A percentile compares a stretch with the other conserved stretches of the same genome.
Conservation (phyloP, 2,888 invertebrate genomes). For the Neuroscelio doddi region DNA sequence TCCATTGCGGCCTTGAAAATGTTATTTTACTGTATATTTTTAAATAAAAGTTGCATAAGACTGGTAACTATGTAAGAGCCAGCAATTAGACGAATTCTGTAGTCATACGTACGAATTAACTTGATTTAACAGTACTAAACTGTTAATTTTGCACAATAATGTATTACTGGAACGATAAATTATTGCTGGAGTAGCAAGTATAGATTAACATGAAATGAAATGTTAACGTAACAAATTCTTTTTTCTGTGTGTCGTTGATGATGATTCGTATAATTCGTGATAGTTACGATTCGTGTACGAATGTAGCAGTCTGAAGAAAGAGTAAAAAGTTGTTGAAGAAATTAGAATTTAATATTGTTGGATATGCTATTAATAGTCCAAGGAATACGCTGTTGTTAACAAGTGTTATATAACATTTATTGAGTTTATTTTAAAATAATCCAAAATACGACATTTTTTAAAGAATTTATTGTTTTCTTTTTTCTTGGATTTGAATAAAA, state of each 20-base stretch:
- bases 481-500: not conserved
- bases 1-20: too few species aligned
- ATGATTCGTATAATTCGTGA: constrained; percentile 11
- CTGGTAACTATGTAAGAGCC: too few species aligned
- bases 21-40: too few species aligned
- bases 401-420: not conserved
- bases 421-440: not conserved
- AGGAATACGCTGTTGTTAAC: constrained; percentile 2
- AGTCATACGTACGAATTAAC: too few species aligned
- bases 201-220: too few species aligned
- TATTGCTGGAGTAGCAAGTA: too few species aligned
- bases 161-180: too few species aligned
- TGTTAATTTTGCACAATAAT: too few species aligned
- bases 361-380: constrained; percentile 4
- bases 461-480: not conserved
- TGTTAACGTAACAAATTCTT: too few species aligned
- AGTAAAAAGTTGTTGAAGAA: constrained; percentile 19
- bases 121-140: too few species aligned
- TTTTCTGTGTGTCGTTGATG: constrained; percentile 17
- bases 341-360: constrained; percentile 21
- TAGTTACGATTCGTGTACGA: constrained; percentile 14
- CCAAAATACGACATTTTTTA: not conserved
- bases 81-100: too few species aligned
- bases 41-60: too few species aligned
- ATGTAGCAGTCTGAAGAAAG: constrained; percentile 5